Base-by-base conservation (phyloP, 2,888 invertebrate species). In the Apotomis capreana region DNA sequence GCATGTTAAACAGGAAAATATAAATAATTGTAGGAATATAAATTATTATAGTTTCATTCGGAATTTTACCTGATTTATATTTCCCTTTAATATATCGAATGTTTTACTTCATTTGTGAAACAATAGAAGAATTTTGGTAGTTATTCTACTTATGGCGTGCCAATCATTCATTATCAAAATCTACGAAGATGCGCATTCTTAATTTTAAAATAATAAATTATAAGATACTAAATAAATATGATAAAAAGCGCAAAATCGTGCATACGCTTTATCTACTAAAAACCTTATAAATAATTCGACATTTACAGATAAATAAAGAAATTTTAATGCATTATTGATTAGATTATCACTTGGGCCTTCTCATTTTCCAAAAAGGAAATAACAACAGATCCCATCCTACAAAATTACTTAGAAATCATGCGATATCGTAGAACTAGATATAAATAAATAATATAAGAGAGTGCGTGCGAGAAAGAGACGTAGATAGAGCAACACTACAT, bases 401-500 rank as follows among this genome's bases (percentile, higher is more conserved):
- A 37, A 49, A 63, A 69, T 67, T 73, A 55, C 36, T 73, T 57
- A 67, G 51, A 75, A 75, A 69, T 69, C 75, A 79, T 75, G 78
- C 78, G 74, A 78, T 76, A 60, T 70, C 52, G 15, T 65, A 70
- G 68, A 65, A 67, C 49, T 73, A 75, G 36, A 72, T 15, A 58
- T 71, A 72, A 74, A 68, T 74, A 75, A 69, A 75, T 69, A 69
- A 61, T 71, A 74, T 36, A 73, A 84, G 77, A 86, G 82, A 87
- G 84, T 88, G 89, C 87, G 88, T 88, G 91, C 88, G 88, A 91
- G 88, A 40, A 40, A 91, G 85, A 90, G 88, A 90, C 87, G 89
- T 88, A 89, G 87, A 90, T 78, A 91, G 83, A 81, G 87, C 83
- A 90, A 87, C 87, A 90, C 91, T 92, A 92, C 92, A 92, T 91